Conservation (phyloP, 1,140 invertebrate genomes). For the Belonocnema kinseyi region DNA sequence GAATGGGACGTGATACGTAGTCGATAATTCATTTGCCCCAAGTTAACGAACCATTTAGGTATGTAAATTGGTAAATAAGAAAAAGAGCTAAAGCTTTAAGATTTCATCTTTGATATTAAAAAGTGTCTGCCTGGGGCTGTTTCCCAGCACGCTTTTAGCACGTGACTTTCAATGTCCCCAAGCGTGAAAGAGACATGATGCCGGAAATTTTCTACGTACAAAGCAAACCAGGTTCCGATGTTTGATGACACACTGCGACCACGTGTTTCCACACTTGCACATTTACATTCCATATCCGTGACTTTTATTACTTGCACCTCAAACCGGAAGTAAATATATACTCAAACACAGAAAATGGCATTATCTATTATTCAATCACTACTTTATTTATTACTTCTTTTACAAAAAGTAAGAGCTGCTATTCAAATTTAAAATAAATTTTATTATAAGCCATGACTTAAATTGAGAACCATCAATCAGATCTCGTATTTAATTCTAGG, state of each 20-base stretch:
- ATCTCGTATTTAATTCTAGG: too few species aligned
- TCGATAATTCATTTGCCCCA: too few species aligned
- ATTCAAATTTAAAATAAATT: too few species aligned
- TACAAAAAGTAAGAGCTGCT: too few species aligned
- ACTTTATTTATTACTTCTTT: too few species aligned
- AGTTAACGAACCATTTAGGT: too few species aligned
- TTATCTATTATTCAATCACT: neutral
- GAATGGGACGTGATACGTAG: too few species aligned
- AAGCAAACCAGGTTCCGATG: slow-evolving; percentile 30
- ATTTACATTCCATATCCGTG: neutral
- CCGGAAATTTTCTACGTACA: slow-evolving; percentile 9
- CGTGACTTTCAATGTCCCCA: slow-evolving; percentile 34
- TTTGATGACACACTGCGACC: slow-evolving; percentile 41
- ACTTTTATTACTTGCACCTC: neutral
- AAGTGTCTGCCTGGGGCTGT: neutral
- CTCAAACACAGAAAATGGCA: neutral
- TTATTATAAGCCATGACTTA: too few species aligned
- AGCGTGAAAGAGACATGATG: slow-evolving; percentile 40
- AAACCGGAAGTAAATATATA: slow-evolving; percentile 1
- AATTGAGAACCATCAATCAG: too few species aligned
- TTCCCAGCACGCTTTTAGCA: slow-evolving; percentile 35
- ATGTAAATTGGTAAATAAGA: too few species aligned
- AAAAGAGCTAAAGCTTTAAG: too few species aligned
- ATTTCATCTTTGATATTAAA: too few species aligned
- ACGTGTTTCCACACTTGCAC: slow-evolving; percentile 34